Percentiles rank a stretch among this genome's conserved stretches.
Conservation (phyloP, 2,113 vertebrate species). For the Tupaia chinensis region DNA sequence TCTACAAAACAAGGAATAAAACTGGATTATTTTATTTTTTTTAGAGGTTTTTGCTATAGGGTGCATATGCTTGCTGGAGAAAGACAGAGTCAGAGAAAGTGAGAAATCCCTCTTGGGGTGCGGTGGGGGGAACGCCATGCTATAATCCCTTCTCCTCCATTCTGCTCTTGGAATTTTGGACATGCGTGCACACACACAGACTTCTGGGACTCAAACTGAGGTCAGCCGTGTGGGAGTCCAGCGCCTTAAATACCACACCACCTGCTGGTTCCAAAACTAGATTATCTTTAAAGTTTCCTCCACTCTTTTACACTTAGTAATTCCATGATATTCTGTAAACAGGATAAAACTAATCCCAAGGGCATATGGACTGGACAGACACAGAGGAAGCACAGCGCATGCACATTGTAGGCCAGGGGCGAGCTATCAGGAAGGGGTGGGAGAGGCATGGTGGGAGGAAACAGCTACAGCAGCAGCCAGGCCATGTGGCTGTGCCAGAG, state of each 20-base stretch:
- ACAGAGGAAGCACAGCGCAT: not conserved
- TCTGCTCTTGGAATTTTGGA: too few species aligned
- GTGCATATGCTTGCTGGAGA: too few species aligned
- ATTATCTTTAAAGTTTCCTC: not conserved
- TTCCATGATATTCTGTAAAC: not conserved
- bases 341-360: not conserved
- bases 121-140: too few species aligned
- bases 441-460: not conserved
- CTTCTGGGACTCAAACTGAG: too few species aligned
- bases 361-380: not conserved
- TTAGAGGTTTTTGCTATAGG: too few species aligned
- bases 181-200: too few species aligned
- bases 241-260: too few species aligned
- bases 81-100: too few species aligned
- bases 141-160: too few species aligned
- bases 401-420: not conserved
- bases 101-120: too few species aligned
- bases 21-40: not conserved
- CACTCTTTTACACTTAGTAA: not conserved
- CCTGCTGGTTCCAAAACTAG: not conserved
- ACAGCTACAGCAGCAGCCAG: not conserved
- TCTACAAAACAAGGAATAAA: not conserved
- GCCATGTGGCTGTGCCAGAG: fast-evolving
- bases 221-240: too few species aligned
- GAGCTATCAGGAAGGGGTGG: not conserved